phyloP scores from a whole-genome alignment of 2,113 vertebrate genomes.

The Antechinus stuartii region DNA sequence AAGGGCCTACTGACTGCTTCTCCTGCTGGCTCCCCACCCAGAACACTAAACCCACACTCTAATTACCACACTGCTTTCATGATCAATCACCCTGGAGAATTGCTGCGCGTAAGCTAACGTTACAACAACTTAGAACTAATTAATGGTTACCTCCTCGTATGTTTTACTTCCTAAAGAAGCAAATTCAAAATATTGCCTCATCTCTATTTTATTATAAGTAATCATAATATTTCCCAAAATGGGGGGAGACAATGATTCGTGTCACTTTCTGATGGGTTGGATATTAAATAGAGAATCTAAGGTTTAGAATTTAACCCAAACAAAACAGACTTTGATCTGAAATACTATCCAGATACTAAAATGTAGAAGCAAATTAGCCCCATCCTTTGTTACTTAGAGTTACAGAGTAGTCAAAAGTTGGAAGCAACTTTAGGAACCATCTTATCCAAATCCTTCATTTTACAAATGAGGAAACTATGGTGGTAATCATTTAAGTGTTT shows the following conservation, averaged over 20 bases:
- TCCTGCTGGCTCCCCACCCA: not conserved
- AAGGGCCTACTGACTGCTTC: not conserved
- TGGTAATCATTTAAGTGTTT: not conserved
- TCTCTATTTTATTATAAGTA: slow-evolving; percentile 67
- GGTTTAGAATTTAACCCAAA: slow-evolving; percentile 56
- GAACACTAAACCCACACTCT: slow-evolving; percentile 37
- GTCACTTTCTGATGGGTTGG: slow-evolving; percentile 65
- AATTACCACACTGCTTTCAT: slow-evolving; percentile 28
- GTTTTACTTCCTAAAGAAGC: slow-evolving; percentile 76
- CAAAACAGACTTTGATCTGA: slow-evolving; percentile 66
- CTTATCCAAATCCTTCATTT: not conserved
- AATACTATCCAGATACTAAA: slow-evolving; percentile 42
- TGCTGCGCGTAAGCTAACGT: slow-evolving; percentile 4
- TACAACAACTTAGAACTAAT: slow-evolving; percentile 67
- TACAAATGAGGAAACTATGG: not conserved
- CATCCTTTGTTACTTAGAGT: not conserved
- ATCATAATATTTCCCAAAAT: slow-evolving; percentile 61
- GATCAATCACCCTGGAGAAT: slow-evolving; percentile 43
- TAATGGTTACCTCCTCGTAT: slow-evolving; percentile 72
- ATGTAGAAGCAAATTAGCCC: not conserved
- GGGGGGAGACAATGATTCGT: slow-evolving; percentile 52
- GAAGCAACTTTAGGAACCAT: not conserved
- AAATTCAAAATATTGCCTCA: slow-evolving; percentile 63
- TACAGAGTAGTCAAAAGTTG: not conserved
- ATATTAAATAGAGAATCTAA: slow-evolving; percentile 63